These are phyloP conservation scores for Tricholauxania praeusta DNA, from an alignment of 2,888 invertebrate genomes.

Conservation along the genomic window DNA sequence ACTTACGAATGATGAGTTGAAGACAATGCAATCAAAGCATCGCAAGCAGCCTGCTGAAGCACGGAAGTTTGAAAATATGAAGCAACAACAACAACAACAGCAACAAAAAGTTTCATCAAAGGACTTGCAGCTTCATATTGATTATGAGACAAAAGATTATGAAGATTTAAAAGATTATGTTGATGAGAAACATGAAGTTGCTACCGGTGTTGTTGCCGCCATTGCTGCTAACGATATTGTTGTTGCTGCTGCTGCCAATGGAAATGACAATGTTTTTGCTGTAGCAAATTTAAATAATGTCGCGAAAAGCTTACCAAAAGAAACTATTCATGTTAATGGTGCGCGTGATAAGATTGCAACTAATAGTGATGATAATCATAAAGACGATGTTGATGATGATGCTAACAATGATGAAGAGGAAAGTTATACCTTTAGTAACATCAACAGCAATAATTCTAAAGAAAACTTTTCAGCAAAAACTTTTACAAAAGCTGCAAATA, in stretches of 20 bases:
- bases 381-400: not conserved
- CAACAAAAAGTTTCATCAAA: constrained; percentile 37
- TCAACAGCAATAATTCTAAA: constrained; percentile 15
- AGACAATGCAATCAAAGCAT: not conserved
- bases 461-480: constrained; percentile 19
- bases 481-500: constrained; percentile 17
- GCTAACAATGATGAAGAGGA: no score
- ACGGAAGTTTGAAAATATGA: constrained; percentile 19
- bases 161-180: constrained; percentile 31
- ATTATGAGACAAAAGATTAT: constrained; percentile 33
- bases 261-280: no score
- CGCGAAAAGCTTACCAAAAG: no score
- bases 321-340: no score
- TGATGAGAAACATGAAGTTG: constrained; percentile 5
- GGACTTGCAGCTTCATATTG: constrained; percentile 30
- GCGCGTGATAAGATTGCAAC: no score
- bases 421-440: not conserved
- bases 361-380: not conserved
- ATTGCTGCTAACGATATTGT: not conserved
- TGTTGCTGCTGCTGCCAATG: no score
- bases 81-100: constrained; percentile 25
- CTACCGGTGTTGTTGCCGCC: not conserved
- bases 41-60: not conserved
- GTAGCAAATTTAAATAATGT: no score
- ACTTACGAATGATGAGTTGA: constrained; percentile 25